Evolutionary conservation across 1,140 invertebrate species (phyloP).

Genomic region (Lordiphosa stackelbergi): DNA sequence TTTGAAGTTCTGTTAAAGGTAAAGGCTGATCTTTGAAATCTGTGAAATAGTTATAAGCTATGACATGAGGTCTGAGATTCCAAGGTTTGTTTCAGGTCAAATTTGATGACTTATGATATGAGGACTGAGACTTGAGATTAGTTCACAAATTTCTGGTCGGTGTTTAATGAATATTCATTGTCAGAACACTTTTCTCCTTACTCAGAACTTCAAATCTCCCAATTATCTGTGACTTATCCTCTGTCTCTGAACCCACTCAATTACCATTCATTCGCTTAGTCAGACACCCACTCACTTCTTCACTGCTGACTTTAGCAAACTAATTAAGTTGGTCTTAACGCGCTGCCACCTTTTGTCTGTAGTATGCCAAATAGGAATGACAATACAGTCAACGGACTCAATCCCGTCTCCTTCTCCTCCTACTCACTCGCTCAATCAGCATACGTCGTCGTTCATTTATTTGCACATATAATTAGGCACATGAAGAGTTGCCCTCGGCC

Average conservation of each 20-base stretch:
- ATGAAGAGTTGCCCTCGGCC: conserved; percentile 55
- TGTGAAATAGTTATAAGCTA: no score
- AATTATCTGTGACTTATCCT: no score
- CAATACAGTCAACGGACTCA: conserved; percentile 9
- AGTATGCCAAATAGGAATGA: conserved; percentile 33
- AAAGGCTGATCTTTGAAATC: no score
- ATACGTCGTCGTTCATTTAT: conserved; percentile 59
- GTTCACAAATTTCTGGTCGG: no score
- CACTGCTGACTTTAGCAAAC: conserved; percentile 55
- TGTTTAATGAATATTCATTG: no score
- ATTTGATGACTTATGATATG: no score
- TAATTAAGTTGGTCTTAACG: conserved; percentile 62
- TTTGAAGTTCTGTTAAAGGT: no score
- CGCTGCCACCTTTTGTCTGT: conserved; percentile 36
- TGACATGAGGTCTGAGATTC: no score
- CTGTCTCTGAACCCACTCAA: neutral
- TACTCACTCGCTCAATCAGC: conserved; percentile 55
- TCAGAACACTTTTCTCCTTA: no score
- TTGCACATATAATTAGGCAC: conserved; percentile 76
- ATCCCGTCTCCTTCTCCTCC: neutral
- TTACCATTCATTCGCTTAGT: conserved; percentile 7
- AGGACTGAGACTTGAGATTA: no score
- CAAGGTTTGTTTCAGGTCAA: no score
- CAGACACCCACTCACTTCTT: conserved; percentile 18
- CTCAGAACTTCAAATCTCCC: no score